Evolutionary conservation across 2,888 invertebrate genomes (phyloP).

Genomic region (Phengaris arion): DNA sequence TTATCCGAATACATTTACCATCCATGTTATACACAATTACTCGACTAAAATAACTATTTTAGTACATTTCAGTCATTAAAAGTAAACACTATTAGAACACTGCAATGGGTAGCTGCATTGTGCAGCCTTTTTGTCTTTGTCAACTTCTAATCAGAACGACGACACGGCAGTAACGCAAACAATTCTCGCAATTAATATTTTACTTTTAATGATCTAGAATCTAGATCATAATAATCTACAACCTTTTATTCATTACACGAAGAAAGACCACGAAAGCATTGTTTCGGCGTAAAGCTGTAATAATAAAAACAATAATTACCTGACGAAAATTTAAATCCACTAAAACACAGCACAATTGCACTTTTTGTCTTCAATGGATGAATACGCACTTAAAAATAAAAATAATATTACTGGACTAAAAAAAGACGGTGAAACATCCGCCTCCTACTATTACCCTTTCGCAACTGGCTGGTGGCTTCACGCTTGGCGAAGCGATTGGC

Average conservation of each 20-base stretch:
- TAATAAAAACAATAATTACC: conserved; percentile 7
- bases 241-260: neutral
- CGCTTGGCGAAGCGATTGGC: conserved; percentile 24
- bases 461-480: conserved; percentile 22
- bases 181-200: neutral
- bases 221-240: neutral
- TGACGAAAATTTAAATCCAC: conserved; percentile 8
- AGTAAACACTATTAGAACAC: neutral
- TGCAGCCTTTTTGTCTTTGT: neutral
- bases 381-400: conserved; percentile 22
- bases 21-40: neutral
- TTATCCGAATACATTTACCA: neutral
- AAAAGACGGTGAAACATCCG: conserved; percentile 5
- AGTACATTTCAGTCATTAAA: neutral
- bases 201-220: neutral
- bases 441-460: conserved; percentile 14
- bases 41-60: neutral
- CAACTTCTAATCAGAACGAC: neutral
- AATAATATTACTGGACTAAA: neutral
- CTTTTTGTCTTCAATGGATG: neutral
- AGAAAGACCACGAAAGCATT: neutral
- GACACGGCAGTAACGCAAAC: neutral
- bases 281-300: neutral
- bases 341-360: conserved; percentile 14
- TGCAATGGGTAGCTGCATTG: neutral